phyloP scores from a whole-genome alignment of 2,888 invertebrate species.

The Liodrosophila aerea region DNA sequence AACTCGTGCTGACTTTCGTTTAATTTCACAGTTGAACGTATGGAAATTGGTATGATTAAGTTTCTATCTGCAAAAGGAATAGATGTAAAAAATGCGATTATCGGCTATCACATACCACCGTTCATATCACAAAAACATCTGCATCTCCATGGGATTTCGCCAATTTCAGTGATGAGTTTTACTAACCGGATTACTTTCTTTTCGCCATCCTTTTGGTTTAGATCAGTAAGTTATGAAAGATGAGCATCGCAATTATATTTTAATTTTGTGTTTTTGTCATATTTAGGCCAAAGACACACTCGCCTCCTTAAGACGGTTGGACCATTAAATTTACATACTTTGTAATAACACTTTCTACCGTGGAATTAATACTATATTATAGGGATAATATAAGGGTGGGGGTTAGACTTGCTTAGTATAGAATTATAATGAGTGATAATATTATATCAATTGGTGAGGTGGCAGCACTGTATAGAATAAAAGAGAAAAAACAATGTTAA shows the following conservation, averaged over 20 bases:
- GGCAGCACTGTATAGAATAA: no score
- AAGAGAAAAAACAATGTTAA: no score
- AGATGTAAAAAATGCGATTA: conserved; percentile 82
- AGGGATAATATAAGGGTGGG: no score
- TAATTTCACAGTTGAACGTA: conserved; percentile 85
- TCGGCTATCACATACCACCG: conserved; percentile 96
- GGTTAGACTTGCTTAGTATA: no score
- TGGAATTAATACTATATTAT: no score
- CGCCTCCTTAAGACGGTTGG: conserved; percentile 16
- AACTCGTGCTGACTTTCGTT: no score
- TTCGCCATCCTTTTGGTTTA: conserved; percentile 91
- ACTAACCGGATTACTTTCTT: conserved; percentile 87
- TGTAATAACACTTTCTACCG: not conserved
- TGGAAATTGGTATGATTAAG: conserved; percentile 84
- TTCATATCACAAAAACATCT: conserved; percentile 90
- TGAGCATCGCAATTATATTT: not conserved
- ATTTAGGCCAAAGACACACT: conserved; percentile 20
- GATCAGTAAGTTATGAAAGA: conserved; percentile 85
- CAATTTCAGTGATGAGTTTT: conserved; percentile 89
- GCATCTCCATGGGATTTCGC: conserved; percentile 93
- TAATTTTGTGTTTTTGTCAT: not conserved
- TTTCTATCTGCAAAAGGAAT: conserved; percentile 83
- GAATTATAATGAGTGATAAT: no score
- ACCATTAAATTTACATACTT: conserved; percentile 15
- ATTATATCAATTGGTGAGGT: no score